These are phyloP conservation scores for Desmophyllum pertusum DNA, from an alignment of 92 coral and sea anemone species.

Conservation along the genomic window DNA sequence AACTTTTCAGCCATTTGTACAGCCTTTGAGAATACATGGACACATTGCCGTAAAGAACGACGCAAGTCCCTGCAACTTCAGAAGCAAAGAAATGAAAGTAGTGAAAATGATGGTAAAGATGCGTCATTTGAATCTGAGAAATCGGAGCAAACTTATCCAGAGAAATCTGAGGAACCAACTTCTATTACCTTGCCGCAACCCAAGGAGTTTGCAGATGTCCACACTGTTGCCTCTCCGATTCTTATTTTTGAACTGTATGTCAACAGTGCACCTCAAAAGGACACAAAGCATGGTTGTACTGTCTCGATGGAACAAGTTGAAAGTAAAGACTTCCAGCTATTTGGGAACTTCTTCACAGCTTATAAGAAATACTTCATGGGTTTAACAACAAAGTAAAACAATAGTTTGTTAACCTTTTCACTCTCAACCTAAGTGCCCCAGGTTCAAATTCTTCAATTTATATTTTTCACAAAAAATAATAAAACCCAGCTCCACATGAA, in stretches of 20 bases:
- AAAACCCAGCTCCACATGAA: too few species aligned
- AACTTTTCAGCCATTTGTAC: slow-evolving; percentile 52
- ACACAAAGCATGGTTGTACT: slow-evolving; percentile 46
- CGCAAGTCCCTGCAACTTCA: slow-evolving; percentile 41
- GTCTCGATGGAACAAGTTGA: slow-evolving; percentile 59
- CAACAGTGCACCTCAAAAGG: neutral
- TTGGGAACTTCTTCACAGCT: slow-evolving; percentile 86
- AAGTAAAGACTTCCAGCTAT: slow-evolving; percentile 57
- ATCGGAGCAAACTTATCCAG: neutral
- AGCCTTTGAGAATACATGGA: slow-evolving; percentile 82
- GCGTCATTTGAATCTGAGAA: neutral
- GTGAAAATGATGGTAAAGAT: neutral
- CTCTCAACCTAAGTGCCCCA: neutral
- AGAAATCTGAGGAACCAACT: neutral
- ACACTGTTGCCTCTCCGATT: slow-evolving; percentile 37
- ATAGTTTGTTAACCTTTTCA: neutral
- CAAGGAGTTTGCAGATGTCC: neutral
- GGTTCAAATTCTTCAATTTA: neutral
- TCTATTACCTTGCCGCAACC: neutral
- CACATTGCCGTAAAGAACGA: slow-evolving; percentile 74
- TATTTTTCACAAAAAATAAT: too few species aligned
- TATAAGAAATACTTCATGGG: slow-evolving; percentile 75
- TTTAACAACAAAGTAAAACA: neutral
- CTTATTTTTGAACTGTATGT: slow-evolving; percentile 62
- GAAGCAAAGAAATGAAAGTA: slow-evolving; percentile 17